Evolutionary conservation across 2,888 invertebrate genomes (phyloP), one percentile per base, ranked within the genome.

Genomic region (Stomorhina lunata): DNA sequence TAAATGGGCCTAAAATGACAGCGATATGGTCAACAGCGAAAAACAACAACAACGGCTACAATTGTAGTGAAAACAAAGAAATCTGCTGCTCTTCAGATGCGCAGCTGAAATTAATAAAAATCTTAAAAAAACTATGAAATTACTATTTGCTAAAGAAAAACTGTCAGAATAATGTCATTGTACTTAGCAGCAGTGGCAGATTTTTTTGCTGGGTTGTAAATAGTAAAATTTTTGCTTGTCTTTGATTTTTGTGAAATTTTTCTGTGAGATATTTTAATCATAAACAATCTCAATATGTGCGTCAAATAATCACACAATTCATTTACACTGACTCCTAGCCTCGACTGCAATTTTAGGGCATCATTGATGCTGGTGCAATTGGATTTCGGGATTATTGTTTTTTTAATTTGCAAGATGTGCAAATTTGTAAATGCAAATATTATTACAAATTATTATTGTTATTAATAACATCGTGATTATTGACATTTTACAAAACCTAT

Each of bases 141-240:
- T 34, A 48, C 40, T 32, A 53, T 20, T 5, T 15, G 4, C 48
- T 61, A 48, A 20, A 50, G 61, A 72, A 75, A 55, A 69, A 72
- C 73, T 84, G 83, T 81, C 83, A 83, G 55, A 79, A 73, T 76
- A 84, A 78, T 85, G 85, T 84, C 84, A 83, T 83, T 82, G 84
- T 83, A 81, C 83, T 85, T 84, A 82, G 78, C 63, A 63, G 53
- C 32, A 72, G 63, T 69, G 59, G 27, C 22, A 40, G 37, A n/a
- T n/a, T n/a, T 72, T n/a, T 29, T 50, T 57, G 6, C 43, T 34
- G 25, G 12, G 15, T 45, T 45, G 4, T 65, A 27, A 40, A 37
- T 65, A 17, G 7, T 66, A 37, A 25, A 34, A 29, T 27, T 37
- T 20, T 17, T 34, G 50, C 27, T 55, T 22, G 22, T 20, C 29